Evolutionary conservation across 2,888 invertebrate species (phyloP).

Genomic region (Eurois occulta): DNA sequence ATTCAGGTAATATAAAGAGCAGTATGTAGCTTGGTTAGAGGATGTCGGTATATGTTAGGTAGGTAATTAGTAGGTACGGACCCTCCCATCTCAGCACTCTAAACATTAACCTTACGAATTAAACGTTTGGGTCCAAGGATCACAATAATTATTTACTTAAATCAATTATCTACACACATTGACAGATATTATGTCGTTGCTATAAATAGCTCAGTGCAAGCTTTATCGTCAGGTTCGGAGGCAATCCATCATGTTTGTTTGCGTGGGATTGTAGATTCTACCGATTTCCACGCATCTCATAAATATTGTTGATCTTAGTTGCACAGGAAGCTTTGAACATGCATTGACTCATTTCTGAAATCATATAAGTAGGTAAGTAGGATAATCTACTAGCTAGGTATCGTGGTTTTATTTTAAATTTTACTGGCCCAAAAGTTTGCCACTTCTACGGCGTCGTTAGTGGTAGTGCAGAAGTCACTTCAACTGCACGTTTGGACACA

Average conservation of each 20-base stretch:
- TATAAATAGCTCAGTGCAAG: constrained; percentile 24
- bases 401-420: background rate
- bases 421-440: background rate
- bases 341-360: constrained; percentile 22
- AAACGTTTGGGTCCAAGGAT: background rate
- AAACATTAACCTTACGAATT: background rate
- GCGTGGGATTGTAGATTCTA: constrained; percentile 39
- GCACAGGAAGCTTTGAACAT: constrained; percentile 28
- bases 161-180: constrained; percentile 4
- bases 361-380: background rate
- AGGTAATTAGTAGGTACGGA: no score
- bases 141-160: constrained; percentile 8
- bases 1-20: background rate
- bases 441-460: background rate
- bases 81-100: background rate
- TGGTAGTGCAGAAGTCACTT: background rate
- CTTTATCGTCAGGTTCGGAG: constrained; percentile 15
- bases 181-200: constrained; percentile 13
- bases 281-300: constrained; percentile 47
- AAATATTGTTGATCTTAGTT: constrained; percentile 28
- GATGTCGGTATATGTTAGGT: background rate
- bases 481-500: background rate
- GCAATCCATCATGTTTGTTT: constrained; percentile 45
- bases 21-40: background rate
- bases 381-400: background rate